Evolutionary conservation across 2,888 invertebrate genomes (phyloP).

Genomic region (Scotopteryx bipunctaria): DNA sequence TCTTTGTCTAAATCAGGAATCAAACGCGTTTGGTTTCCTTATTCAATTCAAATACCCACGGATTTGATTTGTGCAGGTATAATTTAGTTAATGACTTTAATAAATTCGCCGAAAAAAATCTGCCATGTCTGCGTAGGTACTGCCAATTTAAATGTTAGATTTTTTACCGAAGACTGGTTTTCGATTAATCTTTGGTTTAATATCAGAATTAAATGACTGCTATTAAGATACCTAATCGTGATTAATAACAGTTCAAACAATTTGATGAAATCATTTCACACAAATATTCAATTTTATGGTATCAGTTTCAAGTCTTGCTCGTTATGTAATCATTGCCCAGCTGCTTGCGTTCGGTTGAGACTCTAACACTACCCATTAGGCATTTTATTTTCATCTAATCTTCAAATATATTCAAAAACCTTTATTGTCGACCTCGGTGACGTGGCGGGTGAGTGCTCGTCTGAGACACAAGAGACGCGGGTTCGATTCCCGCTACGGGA

Average conservation of each 20-base stretch:
- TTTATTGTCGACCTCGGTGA: too few species aligned
- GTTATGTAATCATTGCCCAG: too few species aligned
- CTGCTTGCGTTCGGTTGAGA: too few species aligned
- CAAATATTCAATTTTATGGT: background rate
- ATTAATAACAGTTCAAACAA: background rate
- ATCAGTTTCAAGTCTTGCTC: too few species aligned
- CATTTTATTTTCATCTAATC: too few species aligned
- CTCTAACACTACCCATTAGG: too few species aligned
- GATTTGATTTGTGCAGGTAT: background rate
- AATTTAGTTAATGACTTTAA: background rate
- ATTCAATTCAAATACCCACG: background rate
- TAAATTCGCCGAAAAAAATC: background rate
- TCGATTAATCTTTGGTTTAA: background rate
- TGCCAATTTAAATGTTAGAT: slow-evolving; percentile 5
- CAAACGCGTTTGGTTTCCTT: background rate
- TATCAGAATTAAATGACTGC: background rate
- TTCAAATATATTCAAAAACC: too few species aligned
- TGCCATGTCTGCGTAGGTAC: background rate
- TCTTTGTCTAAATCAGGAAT: slow-evolving; percentile 7
- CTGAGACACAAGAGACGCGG: too few species aligned
- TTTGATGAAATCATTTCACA: background rate
- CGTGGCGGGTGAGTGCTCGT: too few species aligned
- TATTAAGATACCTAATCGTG: background rate
- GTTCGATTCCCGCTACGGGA: too few species aligned
- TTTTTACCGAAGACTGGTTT: slow-evolving; percentile 8